Conservation (phyloP, 2,797 vertebrate genomes). For the Sternotherus odoratus region DNA sequence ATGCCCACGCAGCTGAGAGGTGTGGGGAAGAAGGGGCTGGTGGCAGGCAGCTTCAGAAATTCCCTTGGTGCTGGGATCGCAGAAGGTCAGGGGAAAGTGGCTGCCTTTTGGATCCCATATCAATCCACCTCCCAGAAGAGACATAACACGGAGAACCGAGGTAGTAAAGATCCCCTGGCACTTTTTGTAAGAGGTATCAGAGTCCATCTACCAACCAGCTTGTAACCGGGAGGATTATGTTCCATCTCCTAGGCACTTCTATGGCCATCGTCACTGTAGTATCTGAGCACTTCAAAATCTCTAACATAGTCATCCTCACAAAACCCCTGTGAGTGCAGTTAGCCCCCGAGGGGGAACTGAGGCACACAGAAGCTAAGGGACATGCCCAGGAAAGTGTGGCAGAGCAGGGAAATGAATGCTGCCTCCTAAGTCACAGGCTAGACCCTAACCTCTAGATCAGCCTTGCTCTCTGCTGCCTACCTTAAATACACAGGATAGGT, state of each 20-base stretch:
- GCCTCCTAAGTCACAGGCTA: background rate
- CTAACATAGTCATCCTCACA: background rate
- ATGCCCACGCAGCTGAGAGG: background rate
- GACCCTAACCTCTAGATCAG: background rate
- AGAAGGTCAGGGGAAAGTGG: fast-evolving
- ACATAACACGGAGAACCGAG: background rate
- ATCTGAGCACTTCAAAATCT: background rate
- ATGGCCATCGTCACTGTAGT: background rate
- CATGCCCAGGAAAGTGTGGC: background rate
- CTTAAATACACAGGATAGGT: background rate
- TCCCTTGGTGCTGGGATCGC: background rate
- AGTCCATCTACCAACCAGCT: background rate
- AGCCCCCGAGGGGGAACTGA: background rate
- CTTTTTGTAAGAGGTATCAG: background rate
- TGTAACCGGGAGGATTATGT: background rate
- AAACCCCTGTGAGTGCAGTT: background rate
- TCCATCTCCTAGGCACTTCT: background rate
- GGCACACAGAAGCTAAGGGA: background rate
- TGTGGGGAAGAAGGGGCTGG: background rate
- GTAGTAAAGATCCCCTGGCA: background rate
- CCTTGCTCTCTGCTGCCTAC: background rate
- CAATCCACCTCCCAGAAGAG: background rate
- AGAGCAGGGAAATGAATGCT: background rate
- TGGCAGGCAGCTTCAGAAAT: background rate
- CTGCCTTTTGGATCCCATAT: background rate